Conservation (phyloP, 2,113 vertebrate genomes). For the Rhinolophus ferrumequinum region DNA sequence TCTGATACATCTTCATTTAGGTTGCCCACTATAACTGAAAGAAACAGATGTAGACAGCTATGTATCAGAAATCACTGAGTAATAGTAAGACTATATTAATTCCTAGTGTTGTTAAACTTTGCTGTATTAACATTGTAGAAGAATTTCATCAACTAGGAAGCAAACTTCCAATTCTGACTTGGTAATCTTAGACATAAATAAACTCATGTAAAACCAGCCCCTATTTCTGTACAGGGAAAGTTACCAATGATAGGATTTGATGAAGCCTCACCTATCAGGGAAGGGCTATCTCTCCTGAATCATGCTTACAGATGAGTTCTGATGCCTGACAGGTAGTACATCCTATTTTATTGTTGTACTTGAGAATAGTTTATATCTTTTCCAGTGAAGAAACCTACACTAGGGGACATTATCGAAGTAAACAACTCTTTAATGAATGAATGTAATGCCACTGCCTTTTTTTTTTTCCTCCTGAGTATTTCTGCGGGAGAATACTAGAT, state of each 20-base stretch:
- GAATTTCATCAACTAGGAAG: not conserved
- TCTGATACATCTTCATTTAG: not conserved
- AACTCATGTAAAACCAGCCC: not conserved
- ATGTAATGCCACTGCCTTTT: not conserved
- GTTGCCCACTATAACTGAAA: not conserved
- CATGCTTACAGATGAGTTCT: not conserved
- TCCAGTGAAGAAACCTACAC: not conserved
- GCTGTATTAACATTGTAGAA: not conserved
- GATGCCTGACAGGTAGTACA: rapidly evolving
- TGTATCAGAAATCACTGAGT: not conserved
- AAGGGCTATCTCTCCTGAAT: not conserved
- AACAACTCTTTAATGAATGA: not conserved
- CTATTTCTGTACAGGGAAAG: not conserved
- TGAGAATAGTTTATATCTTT: not conserved
- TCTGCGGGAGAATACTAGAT: not conserved
- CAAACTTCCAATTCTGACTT: not conserved
- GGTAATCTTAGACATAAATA: not conserved
- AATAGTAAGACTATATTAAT: not conserved
- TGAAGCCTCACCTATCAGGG: not conserved
- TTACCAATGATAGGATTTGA: not conserved
- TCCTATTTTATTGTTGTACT: not conserved
- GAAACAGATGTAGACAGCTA: not conserved
- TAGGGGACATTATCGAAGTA: not conserved
- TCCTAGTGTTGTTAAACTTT: not conserved
- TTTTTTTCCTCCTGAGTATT: not conserved